Conservation (phyloP, 2,113 vertebrate genomes). For the Carassius auratus region DNA sequence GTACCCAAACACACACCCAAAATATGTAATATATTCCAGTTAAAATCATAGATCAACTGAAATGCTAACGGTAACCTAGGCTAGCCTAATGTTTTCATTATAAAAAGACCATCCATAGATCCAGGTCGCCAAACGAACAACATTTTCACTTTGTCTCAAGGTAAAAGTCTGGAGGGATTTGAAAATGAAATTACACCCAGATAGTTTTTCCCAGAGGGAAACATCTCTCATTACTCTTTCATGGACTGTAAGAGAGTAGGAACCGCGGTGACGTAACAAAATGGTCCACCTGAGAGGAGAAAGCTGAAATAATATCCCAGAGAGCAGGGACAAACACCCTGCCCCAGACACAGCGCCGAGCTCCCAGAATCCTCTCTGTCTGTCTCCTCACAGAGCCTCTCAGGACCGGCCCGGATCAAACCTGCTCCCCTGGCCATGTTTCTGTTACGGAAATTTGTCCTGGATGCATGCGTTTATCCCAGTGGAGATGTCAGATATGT, state of each 20-base stretch:
- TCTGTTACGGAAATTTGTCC: neutral
- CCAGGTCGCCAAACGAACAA: neutral
- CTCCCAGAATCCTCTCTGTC: no score
- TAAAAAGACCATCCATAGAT: neutral
- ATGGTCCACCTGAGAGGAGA: neutral
- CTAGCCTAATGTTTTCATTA: neutral
- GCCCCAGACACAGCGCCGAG: no score
- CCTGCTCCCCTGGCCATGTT: neutral
- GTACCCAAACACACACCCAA: no score
- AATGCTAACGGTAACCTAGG: no score
- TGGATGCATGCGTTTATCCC: neutral
- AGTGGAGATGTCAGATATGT: neutral
- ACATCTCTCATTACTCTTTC: conserved; percentile 14
- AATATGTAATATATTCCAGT: no score
- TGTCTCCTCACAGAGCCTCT: no score
- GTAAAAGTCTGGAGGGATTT: neutral
- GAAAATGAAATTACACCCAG: neutral
- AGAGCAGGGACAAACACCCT: neutral
- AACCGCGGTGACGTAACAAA: conserved; percentile 15
- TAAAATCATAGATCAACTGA: no score
- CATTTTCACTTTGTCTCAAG: neutral
- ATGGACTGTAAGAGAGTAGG: conserved; percentile 15
- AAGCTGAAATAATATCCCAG: neutral
- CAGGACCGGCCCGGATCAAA: no score
- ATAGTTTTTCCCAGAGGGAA: neutral